Percentiles rank a stretch among this genome's conserved stretches.
phyloP scores from a whole-genome alignment of 92 coral and sea anemone genomes.

The Phenganax stokvisi region DNA sequence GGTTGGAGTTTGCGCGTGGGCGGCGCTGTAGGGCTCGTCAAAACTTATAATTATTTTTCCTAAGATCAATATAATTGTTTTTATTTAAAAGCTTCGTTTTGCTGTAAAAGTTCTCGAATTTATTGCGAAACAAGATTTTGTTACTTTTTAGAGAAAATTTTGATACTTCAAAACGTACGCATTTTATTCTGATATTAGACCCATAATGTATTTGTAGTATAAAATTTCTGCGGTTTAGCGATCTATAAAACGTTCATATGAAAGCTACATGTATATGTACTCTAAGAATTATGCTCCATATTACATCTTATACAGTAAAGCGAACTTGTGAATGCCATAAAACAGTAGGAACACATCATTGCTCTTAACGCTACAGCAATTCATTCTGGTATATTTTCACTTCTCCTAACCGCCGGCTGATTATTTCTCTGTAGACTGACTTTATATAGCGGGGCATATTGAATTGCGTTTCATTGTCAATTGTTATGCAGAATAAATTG shows the following conservation, averaged over 20 bases:
- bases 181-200: too few relatives aligned
- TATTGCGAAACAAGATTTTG: neutral
- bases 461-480: slow-evolving; percentile 20
- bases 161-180: too few relatives aligned
- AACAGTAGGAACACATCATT: neutral
- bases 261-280: neutral
- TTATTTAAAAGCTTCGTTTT: slow-evolving; percentile 7
- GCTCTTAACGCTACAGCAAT: neutral
- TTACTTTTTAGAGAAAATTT: too few relatives aligned
- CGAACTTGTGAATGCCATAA: neutral
- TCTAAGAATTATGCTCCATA: neutral
- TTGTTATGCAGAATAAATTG: slow-evolving; percentile 25
- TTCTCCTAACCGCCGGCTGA: slow-evolving; percentile 11
- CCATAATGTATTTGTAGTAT: neutral
- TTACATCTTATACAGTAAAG: slow-evolving; percentile 9
- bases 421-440: neutral
- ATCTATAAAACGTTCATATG: neutral
- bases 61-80: slow-evolving; percentile 27
- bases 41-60: slow-evolving; percentile 33
- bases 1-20: neutral
- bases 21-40: slow-evolving; percentile 10
- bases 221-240: neutral
- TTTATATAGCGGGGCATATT: neutral
- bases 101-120: neutral
- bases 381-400: slow-evolving; percentile 21